Base-by-base conservation (phyloP, 1,140 invertebrate species). In the Galendromus occidentalis region DNA sequence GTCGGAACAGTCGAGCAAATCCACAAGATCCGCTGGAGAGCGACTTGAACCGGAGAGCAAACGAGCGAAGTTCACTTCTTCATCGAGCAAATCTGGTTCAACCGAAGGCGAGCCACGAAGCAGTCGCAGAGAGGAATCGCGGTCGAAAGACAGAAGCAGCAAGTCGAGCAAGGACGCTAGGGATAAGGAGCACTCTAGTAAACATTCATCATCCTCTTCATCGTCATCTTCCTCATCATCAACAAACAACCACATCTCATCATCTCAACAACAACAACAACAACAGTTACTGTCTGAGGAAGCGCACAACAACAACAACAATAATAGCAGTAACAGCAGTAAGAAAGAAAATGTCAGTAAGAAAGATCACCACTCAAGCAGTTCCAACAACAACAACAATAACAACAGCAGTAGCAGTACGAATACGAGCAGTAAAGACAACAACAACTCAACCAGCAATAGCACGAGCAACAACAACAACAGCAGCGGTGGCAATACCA, bases 11-110 rank as follows among this genome's bases (percentile, higher is more conserved):
- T 69, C 69, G 17, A 65, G 66, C 25, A 69, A 68, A 39, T 69
- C 69, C 7, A 42, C 64, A 14, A 68, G 47, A 55, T 67, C 29
- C 25, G 42, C 64, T 14, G 44, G 7, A 44, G 66, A 65, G 44
- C 59, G 25, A 22, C 45, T 80, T 41, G 86, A 87, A 69, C 66
- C 72, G 1, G 83, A 86, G 22, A 74, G 76, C 0, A 88, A 88
- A 70, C 83, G 84, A 66, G 79, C 81, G 68, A 86, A 85, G 71
- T 79, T 82, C 66, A 45, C 39, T 64, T 64, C 30, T 65, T 33
- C 25, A 44, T 65, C 68, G 22, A 66, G 44, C n/a, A 70, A 70
- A 33, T 68, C 20, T 63, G 67, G 68, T 12, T 69, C 66, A 22
- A 39, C 64, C 33, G 69, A 71, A 22, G 66, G 29, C 65, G 66